These are phyloP conservation scores for Scalopus aquaticus DNA, from an alignment of 2,113 vertebrate species.

Conservation along the genomic window DNA sequence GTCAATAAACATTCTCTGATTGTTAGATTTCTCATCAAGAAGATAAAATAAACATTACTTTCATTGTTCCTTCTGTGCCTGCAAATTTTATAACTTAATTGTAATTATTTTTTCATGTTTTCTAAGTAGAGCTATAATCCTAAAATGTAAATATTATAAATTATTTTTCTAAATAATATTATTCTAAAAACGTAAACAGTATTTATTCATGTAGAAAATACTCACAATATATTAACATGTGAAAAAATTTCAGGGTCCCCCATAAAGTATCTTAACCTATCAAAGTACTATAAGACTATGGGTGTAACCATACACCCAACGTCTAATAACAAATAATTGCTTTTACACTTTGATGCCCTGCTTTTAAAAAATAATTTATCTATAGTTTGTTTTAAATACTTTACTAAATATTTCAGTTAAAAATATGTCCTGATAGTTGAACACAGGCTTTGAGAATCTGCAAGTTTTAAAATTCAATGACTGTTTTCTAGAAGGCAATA, in stretches of 20 bases:
- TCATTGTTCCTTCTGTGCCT: neutral
- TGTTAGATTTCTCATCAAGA: slow-evolving; percentile 21
- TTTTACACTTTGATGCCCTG: neutral
- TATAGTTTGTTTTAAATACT: neutral
- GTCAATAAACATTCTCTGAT: neutral
- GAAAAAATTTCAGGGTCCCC: neutral
- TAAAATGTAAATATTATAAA: neutral
- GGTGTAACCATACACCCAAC: too few relatives aligned
- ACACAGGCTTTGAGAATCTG: neutral
- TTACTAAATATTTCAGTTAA: neutral
- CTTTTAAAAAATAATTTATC: neutral
- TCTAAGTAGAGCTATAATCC: neutral
- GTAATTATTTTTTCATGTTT: slow-evolving; percentile 12
- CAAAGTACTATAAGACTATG: neutral
- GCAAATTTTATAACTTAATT: neutral
- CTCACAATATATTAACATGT: neutral
- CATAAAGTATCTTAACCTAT: neutral
- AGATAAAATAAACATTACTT: slow-evolving; percentile 1
- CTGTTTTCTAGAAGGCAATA: neutral
- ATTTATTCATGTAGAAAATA: neutral
- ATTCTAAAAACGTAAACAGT: neutral
- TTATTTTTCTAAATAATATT: neutral
- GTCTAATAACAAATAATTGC: neutral
- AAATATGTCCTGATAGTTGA: neutral
- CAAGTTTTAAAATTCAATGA: neutral